Evolutionary conservation across 1,140 invertebrate species (phyloP).

Genomic region (Drosophila kanapiae): DNA sequence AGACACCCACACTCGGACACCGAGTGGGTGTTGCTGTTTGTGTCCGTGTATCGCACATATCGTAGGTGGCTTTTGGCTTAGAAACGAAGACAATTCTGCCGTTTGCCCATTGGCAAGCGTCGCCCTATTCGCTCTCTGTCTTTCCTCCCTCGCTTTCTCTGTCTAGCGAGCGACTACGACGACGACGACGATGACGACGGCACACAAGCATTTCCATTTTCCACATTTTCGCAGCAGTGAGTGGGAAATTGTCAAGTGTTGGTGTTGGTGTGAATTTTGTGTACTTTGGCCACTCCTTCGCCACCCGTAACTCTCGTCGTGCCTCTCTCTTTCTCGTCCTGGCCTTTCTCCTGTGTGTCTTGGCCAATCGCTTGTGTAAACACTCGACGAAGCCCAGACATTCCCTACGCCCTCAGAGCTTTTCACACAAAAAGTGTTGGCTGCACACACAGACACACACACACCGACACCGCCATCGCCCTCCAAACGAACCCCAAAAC

Average conservation of each 20-base stretch:
- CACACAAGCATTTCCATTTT: conserved; percentile 53
- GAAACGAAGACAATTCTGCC: conserved; percentile 62
- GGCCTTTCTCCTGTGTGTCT: conserved; percentile 45
- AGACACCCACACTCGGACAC: conserved; percentile 4
- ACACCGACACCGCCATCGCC: background rate
- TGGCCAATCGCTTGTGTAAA: conserved; percentile 81
- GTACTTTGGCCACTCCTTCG: conserved; percentile 85
- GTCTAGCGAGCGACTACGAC: conserved; percentile 1
- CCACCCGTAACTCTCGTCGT: conserved; percentile 14
- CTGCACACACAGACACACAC: conserved; percentile 35
- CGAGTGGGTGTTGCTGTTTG: conserved; percentile 15
- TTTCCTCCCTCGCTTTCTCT: conserved; percentile 2
- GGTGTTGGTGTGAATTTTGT: conserved; percentile 84
- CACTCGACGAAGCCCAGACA: conserved; percentile 51
- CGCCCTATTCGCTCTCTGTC: conserved; percentile 34
- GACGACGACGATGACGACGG: background rate
- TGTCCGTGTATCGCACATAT: conserved; percentile 31
- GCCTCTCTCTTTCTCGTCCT: conserved; percentile 5
- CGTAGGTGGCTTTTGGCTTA: conserved; percentile 49
- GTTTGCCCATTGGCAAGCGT: conserved; percentile 64
- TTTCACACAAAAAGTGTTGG: conserved; percentile 82
- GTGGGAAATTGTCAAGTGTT: conserved; percentile 75
- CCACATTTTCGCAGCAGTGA: conserved; percentile 20
- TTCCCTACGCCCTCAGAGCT: conserved; percentile 62
- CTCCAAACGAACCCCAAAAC: background rate